These are phyloP conservation scores for Panopea generosa DNA, from an alignment of 2,888 invertebrate species.

Conservation along the genomic window DNA sequence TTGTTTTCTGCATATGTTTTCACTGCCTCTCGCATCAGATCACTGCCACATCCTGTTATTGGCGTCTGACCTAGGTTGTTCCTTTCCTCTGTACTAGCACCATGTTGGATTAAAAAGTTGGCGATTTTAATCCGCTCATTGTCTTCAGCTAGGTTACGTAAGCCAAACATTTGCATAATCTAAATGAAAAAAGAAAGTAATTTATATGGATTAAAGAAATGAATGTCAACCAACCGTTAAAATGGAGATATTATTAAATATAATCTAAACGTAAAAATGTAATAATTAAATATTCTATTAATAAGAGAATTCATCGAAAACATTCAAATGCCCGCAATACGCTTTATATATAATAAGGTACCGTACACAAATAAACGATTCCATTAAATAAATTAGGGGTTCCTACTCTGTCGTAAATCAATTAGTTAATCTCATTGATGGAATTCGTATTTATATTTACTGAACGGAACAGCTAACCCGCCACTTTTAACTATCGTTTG, in stretches of 20 bases:
- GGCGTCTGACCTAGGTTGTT: slow-evolving; percentile 56
- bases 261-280: neutral
- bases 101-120: slow-evolving; percentile 59
- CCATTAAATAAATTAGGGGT: too few relatives aligned
- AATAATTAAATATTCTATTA: too few relatives aligned
- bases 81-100: slow-evolving; percentile 41
- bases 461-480: too few relatives aligned
- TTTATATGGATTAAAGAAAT: neutral
- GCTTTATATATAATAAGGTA: too few relatives aligned
- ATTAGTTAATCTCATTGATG: too few relatives aligned
- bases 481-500: too few relatives aligned
- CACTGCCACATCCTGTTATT: slow-evolving; percentile 44
- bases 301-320: too few relatives aligned
- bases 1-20: slow-evolving; percentile 29
- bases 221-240: slow-evolving; percentile 23
- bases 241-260: too few relatives aligned
- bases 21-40: slow-evolving; percentile 41
- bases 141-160: slow-evolving; percentile 43
- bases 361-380: too few relatives aligned
- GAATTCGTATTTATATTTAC: too few relatives aligned
- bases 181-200: slow-evolving; percentile 9
- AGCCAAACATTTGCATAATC: slow-evolving; percentile 55
- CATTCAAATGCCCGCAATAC: too few relatives aligned
- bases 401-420: too few relatives aligned
- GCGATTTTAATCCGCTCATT: slow-evolving; percentile 57